These are phyloP conservation scores for Valencia hispanica DNA, from an alignment of 2,797 vertebrate species.

Conservation along the genomic window DNA sequence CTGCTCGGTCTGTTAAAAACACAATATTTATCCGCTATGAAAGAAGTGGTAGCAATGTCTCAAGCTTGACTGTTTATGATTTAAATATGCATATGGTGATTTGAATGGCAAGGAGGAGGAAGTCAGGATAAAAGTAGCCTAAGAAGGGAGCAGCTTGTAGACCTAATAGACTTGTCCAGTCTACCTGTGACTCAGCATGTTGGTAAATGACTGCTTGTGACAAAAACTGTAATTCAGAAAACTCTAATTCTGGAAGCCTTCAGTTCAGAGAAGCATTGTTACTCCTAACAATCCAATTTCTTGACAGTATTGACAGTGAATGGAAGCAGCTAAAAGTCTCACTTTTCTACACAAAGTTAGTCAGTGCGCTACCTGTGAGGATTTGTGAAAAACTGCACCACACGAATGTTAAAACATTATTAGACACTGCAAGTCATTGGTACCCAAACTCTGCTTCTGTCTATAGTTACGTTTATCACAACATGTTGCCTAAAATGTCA, in stretches of 20 bases:
- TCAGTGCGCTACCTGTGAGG: background rate
- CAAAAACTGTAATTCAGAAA: background rate
- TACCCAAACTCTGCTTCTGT: too few species aligned
- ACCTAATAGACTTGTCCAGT: background rate
- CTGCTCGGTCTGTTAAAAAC: background rate
- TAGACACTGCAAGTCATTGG: too few species aligned
- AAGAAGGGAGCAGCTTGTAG: background rate
- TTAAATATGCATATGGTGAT: background rate
- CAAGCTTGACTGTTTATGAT: background rate
- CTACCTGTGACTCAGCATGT: background rate
- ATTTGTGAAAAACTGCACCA: background rate
- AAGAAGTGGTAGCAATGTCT: background rate
- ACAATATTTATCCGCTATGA: background rate
- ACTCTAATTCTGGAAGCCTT: background rate
- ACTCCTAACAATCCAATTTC: background rate
- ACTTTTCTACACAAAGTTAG: background rate
- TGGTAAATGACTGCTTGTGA: background rate
- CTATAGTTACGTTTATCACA: too few species aligned
- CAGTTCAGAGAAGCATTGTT: background rate
- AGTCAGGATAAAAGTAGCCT: background rate
- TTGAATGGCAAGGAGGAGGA: background rate
- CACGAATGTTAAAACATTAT: background rate
- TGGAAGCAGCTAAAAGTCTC: slow-evolving; percentile 1
- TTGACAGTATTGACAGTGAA: background rate
- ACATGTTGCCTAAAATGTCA: too few species aligned